Evolutionary conservation across 2,113 vertebrate species (phyloP), one percentile per base, ranked within the genome.

Genomic region (Electrona antarctica): DNA sequence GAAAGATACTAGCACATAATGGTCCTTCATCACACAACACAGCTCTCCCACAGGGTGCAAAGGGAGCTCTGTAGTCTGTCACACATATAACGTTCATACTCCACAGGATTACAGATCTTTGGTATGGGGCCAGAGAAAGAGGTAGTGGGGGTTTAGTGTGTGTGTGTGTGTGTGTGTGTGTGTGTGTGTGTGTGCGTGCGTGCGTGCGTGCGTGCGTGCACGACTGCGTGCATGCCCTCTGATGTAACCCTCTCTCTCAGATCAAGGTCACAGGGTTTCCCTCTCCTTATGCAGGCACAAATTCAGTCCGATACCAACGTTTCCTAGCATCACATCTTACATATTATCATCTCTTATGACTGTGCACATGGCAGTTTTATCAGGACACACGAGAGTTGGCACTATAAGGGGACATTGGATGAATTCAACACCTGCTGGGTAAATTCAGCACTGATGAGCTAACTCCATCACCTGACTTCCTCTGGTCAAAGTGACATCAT

Each of bases 71-170:
- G 10, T 29, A 46, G 21, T 21, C 5, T 4, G 48, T 76, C 62
- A 67, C 72, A 55, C 49, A 78, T 6, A 41, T 6, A 41, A 41
- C 33, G 33, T 58, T 74, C 77, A 15, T 71, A 69, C 65, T 61
- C 60, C 48, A 50, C 69, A 65, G 85, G 86, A 86, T 87, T 87
- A 89, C 41, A 80, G 64, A 65, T 71, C 79, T 81, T 64, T 62
- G 69, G 77, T 77, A 81, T 79, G 83, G 76, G 76, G 70, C 54
- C 61, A 41, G 74, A 74, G 55, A 46, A 70, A 64, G 47, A 65
- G 75, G 64, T 67, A 78, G 77, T 41, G 33, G 50, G 65, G 74
- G 67, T 77, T 73, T 66, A 71, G 67, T 74, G 65, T 29, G 12
- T 45, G 49, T 59, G 64, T 55, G 33, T 64, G 69, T 60, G 66